A percentile compares a stretch with the other conserved stretches of the same genome.
Conservation (phyloP, 1,140 invertebrate species). For the Laupala kohalensis region DNA sequence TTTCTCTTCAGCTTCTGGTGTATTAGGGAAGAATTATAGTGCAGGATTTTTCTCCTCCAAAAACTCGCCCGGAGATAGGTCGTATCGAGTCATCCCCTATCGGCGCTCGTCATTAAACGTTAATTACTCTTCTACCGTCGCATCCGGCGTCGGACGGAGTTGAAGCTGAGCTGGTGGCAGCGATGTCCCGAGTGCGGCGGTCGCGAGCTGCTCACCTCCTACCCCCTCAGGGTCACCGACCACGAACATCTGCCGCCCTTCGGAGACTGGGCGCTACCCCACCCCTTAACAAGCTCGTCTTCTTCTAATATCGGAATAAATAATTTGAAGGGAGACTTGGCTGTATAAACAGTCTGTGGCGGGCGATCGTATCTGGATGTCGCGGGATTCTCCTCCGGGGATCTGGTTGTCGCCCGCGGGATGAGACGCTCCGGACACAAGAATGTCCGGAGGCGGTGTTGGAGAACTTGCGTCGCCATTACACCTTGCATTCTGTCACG, state of each 20-base stretch:
- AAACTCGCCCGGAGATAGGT: background rate
- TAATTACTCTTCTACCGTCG: background rate
- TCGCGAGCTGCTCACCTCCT: too few relatives aligned
- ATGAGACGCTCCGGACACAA: too few relatives aligned
- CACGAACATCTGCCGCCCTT: too few relatives aligned
- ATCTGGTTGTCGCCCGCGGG: too few relatives aligned
- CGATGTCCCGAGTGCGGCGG: too few relatives aligned
- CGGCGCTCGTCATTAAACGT: background rate
- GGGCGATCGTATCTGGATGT: background rate
- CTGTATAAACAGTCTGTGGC: background rate
- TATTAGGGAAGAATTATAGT: background rate
- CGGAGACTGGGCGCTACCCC: too few relatives aligned
- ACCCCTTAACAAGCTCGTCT: background rate
- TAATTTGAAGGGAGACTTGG: background rate
- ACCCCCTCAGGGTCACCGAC: too few relatives aligned
- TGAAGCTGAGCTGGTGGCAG: too few relatives aligned
- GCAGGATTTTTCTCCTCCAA: background rate
- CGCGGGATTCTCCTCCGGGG: too few relatives aligned
- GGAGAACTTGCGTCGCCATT: too few relatives aligned
- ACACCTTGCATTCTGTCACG: background rate
- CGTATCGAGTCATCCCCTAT: background rate
- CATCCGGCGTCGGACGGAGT: too few relatives aligned
- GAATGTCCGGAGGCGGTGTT: too few relatives aligned
- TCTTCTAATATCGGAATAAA: background rate
- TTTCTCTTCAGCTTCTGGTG: background rate